Evolutionary conservation across 1,140 invertebrate genomes (phyloP).

Genomic region (Chironomus tepperi): DNA sequence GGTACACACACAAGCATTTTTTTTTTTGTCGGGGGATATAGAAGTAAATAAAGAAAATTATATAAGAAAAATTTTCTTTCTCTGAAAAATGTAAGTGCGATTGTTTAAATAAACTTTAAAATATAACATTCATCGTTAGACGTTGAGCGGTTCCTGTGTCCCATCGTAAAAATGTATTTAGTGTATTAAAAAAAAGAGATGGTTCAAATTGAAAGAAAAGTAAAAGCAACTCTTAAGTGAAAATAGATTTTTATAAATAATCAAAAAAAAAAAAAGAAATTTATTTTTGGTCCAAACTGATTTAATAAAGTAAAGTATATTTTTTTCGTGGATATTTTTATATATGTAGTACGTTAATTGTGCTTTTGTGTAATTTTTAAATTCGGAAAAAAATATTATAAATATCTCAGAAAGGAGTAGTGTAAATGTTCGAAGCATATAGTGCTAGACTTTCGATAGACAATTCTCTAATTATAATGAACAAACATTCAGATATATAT

Average conservation of each 20-base stretch:
- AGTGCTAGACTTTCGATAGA: conserved; percentile 19
- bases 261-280: too few species aligned
- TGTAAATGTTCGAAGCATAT: not conserved
- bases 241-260: conserved; percentile 24
- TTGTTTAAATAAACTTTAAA: conserved; percentile 24
- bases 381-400: not conserved
- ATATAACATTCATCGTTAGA: conserved; percentile 23
- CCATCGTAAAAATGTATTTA: conserved; percentile 20
- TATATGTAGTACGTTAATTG: not conserved
- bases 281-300: conserved; percentile 22
- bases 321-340: conserved; percentile 21
- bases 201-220: conserved; percentile 16
- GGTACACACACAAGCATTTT: conserved; percentile 18
- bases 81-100: not conserved
- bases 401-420: not conserved
- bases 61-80: conserved; percentile 20
- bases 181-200: conserved; percentile 18
- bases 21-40: not conserved
- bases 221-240: conserved; percentile 16
- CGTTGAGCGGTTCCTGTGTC: conserved; percentile 19
- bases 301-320: conserved; percentile 4
- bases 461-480: conserved; percentile 20
- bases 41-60: conserved; percentile 20
- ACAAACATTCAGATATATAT: not conserved
- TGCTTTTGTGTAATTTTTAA: conserved; percentile 1